A percentile compares a stretch with the other conserved stretches of the same genome.
Evolutionary conservation across 2,113 vertebrate genomes (phyloP).

Genomic region (Aegotheles bennettii): DNA sequence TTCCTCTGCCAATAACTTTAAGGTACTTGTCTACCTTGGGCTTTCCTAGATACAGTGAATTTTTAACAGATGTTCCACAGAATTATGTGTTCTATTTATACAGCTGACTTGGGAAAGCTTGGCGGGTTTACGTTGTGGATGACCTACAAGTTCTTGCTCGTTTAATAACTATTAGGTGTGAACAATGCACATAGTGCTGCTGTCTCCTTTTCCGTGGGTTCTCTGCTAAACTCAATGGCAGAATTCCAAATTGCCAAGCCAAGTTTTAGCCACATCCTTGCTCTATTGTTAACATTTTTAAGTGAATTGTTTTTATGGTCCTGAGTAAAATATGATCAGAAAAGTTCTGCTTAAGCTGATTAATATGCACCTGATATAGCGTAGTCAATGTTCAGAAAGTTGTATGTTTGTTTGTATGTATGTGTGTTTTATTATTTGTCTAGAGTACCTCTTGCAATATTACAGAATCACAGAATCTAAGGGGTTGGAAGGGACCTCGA

Average conservation of each 20-base stretch:
- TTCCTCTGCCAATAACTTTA: not conserved
- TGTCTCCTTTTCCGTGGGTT: not conserved
- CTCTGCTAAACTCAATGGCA: not conserved
- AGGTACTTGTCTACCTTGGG: not conserved
- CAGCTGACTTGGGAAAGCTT: slow-evolving; percentile 30
- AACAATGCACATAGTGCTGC: not conserved
- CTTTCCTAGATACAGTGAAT: slow-evolving; percentile 20
- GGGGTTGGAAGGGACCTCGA: too few species aligned
- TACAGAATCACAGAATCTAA: too few species aligned
- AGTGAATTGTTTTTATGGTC: not conserved
- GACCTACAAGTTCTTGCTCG: slow-evolving; percentile 24
- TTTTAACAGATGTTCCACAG: slow-evolving; percentile 42
- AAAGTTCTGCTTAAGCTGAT: not conserved
- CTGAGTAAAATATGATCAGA: not conserved
- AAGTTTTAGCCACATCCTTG: slow-evolving; percentile 15
- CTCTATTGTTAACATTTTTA: not conserved
- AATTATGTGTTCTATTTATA: slow-evolving; percentile 29
- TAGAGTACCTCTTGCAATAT: not conserved
- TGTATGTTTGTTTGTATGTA: too few species aligned
- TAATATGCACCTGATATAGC: not conserved
- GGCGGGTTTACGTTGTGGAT: not conserved
- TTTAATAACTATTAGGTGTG: slow-evolving; percentile 43
- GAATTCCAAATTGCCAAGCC: not conserved
- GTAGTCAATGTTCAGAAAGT: not conserved
- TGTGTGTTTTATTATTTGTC: not conserved